phyloP scores from a whole-genome alignment of 2,888 invertebrate species.

The Chrysomela aeneicollis region DNA sequence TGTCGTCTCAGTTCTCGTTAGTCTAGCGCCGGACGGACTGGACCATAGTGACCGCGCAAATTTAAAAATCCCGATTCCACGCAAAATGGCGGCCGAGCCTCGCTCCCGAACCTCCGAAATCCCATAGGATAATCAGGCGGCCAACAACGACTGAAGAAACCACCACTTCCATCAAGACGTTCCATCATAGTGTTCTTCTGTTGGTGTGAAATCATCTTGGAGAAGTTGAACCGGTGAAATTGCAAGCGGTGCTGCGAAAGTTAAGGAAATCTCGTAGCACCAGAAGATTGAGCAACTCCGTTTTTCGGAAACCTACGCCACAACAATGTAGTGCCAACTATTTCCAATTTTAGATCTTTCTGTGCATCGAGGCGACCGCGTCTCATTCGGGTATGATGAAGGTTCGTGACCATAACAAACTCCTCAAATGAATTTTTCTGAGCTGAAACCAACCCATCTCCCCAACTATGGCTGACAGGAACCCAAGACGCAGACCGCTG shows the following conservation, averaged over 20 bases:
- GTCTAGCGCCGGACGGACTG: conserved; percentile 40
- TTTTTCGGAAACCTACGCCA: conserved; percentile 45
- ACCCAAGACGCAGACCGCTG: conserved; percentile 47
- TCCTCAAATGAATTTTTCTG: conserved; percentile 39
- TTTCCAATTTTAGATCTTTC: conserved; percentile 49
- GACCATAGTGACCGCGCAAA: conserved; percentile 48
- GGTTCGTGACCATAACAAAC: conserved; percentile 23
- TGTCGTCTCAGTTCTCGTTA: conserved; percentile 59
- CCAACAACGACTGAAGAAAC: no score
- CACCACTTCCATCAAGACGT: no score
- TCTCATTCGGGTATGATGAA: conserved; percentile 33
- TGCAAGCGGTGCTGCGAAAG: no score
- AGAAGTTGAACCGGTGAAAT: no score
- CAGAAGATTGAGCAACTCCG: conserved; percentile 36
- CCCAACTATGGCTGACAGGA: conserved; percentile 50
- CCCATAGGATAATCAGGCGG: no score
- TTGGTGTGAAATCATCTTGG: no score
- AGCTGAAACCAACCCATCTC: conserved; percentile 26
- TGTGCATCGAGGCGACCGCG: conserved; percentile 38
- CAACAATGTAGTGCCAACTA: conserved; percentile 42
- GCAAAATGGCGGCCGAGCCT: conserved; percentile 25
- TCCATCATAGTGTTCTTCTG: no score
- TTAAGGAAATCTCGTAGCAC: no score
- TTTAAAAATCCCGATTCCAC: conserved; percentile 35
- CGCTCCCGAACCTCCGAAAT: not conserved